phyloP scores from a whole-genome alignment of 2,113 vertebrate species.

The Pelecanoides urinatrix region DNA sequence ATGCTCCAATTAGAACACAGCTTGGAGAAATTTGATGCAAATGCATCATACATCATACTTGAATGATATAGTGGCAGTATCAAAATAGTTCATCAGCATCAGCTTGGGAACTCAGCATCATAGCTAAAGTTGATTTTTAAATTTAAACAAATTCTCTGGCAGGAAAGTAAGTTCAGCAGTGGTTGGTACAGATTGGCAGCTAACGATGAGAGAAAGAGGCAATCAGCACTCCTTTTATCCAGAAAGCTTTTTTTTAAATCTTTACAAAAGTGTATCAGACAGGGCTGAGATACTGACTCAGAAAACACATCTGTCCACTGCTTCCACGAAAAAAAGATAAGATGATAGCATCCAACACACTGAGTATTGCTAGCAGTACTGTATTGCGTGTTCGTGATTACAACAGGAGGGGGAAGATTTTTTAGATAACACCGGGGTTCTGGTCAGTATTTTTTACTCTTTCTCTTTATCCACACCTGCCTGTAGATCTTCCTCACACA shows the following conservation, averaged over 20 bases:
- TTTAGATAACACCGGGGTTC: not conserved
- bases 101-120: not conserved
- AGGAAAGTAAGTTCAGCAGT: not conserved
- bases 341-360: not conserved
- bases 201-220: not conserved
- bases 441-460: not conserved
- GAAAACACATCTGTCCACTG: not conserved
- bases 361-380: not conserved
- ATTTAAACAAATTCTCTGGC: not conserved
- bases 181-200: not conserved
- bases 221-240: not conserved
- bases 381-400: not conserved
- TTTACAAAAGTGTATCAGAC: not conserved
- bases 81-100: not conserved
- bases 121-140: not conserved
- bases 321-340: not conserved
- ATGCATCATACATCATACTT: not conserved
- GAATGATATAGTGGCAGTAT: not conserved
- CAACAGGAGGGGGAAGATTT: fast-evolving
- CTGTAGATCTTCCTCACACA: not conserved
- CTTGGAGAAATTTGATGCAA: not conserved
- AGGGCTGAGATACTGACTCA: not conserved
- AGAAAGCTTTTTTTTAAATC: not conserved
- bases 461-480: not conserved
- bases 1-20: not conserved